Percentiles rank a stretch among this genome's conserved stretches.
Conservation (phyloP, 2,797 vertebrate genomes). For the Sylvilagus floridanus region DNA sequence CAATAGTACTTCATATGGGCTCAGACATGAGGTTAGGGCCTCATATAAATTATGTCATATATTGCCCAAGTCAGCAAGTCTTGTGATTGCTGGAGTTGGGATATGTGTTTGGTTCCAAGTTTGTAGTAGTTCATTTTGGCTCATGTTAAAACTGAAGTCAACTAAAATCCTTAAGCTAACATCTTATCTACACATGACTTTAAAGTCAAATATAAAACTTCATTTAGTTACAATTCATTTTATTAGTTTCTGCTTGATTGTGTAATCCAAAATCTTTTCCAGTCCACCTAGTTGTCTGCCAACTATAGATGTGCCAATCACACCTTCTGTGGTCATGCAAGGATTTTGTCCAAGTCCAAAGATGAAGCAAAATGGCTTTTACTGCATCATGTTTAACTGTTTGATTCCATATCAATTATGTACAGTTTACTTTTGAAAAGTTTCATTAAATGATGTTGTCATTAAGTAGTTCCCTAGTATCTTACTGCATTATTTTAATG, state of each 20-base stretch:
- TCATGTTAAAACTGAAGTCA: slow-evolving; percentile 19
- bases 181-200: neutral
- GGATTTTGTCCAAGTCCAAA: neutral
- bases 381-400: slow-evolving; percentile 10
- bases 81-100: neutral
- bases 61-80: neutral
- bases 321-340: neutral
- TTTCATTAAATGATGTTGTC: neutral
- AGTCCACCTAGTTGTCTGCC: neutral
- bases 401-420: neutral
- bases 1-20: neutral
- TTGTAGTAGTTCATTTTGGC: neutral
- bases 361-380: neutral
- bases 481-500: neutral
- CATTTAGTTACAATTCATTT: neutral
- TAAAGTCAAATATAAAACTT: neutral
- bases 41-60: neutral
- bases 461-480: neutral
- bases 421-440: neutral
- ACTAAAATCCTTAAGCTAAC: neutral
- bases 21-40: neutral
- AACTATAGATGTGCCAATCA: neutral
- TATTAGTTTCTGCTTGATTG: slow-evolving; percentile 32
- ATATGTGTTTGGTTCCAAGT: neutral
- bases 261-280: neutral